phyloP scores from a whole-genome alignment of 2,113 vertebrate species.

The Hemibagrus wyckioides region DNA sequence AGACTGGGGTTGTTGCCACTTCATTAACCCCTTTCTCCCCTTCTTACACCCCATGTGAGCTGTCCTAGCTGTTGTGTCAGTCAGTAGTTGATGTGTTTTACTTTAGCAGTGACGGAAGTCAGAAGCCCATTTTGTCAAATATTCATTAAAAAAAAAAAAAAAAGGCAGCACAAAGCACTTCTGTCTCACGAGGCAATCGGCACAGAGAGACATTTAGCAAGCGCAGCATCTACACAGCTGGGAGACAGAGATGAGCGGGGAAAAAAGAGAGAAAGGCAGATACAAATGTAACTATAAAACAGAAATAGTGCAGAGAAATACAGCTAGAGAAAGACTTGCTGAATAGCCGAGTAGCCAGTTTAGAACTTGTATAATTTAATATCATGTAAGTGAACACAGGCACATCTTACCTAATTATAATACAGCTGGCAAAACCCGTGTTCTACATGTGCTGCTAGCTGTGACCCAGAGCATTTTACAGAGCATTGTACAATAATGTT shows the following conservation, averaged over 20 bases:
- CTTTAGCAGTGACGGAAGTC: conserved; percentile 38
- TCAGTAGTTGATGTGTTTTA: conserved; percentile 45
- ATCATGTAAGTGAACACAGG: background rate
- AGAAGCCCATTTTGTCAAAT: conserved; percentile 29
- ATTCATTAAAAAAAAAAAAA: conserved; percentile 22
- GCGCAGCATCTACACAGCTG: conserved; percentile 22
- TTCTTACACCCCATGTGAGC: conserved; percentile 32
- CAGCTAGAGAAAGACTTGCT: background rate
- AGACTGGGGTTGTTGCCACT: conserved; percentile 37
- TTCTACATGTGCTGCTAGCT: background rate
- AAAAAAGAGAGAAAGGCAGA: background rate
- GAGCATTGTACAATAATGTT: background rate
- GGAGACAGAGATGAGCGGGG: background rate
- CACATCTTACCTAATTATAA: background rate
- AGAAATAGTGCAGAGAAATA: background rate
- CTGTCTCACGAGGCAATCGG: conserved; percentile 56
- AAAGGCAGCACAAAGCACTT: conserved; percentile 59
- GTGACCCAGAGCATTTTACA: background rate
- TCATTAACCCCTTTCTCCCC: conserved; percentile 51
- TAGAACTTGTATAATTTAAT: no score
- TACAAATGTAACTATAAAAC: background rate
- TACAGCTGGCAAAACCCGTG: background rate
- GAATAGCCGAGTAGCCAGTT: background rate
- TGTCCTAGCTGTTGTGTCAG: conserved; percentile 48
- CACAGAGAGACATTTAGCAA: conserved; percentile 40